phyloP scores from a whole-genome alignment of 2,113 vertebrate species.

The Dolichotis patagonum region DNA sequence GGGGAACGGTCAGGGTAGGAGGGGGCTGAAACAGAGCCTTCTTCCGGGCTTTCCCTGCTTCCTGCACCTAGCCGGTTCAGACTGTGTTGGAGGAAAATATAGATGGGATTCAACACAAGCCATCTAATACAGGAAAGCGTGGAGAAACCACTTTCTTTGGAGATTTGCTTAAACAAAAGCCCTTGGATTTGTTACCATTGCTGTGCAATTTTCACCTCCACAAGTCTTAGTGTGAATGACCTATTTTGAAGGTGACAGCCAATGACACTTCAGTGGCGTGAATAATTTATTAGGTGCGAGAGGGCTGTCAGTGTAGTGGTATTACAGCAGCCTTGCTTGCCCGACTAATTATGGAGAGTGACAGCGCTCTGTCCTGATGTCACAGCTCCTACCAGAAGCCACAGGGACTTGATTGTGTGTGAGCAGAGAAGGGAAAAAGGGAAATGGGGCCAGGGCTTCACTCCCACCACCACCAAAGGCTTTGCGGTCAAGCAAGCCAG shows the following conservation, averaged over 20 bases:
- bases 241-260: constrained; percentile 85
- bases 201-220: constrained; percentile 75
- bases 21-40: constrained; percentile 10
- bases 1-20: neutral
- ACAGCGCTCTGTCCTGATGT: constrained; percentile 74
- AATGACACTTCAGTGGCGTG: constrained; percentile 79
- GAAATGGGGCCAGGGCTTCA: constrained; percentile 66
- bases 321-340: constrained; percentile 74
- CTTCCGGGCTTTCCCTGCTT: neutral
- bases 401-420: constrained; percentile 57
- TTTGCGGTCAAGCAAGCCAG: neutral
- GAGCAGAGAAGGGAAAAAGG: constrained; percentile 69
- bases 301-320: constrained; percentile 72
- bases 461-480: constrained; percentile 57
- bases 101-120: neutral
- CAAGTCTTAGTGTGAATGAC: constrained; percentile 66
- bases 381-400: constrained; percentile 69
- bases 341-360: constrained; percentile 79
- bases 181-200: constrained; percentile 53
- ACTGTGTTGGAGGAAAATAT: neutral
- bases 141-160: constrained; percentile 66
- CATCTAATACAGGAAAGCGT: constrained; percentile 11
- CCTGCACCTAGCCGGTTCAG: neutral
- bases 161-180: constrained; percentile 67
- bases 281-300: constrained; percentile 86